Conservation (phyloP, 2,797 vertebrate species). For the Rhodeus uyekii region DNA sequence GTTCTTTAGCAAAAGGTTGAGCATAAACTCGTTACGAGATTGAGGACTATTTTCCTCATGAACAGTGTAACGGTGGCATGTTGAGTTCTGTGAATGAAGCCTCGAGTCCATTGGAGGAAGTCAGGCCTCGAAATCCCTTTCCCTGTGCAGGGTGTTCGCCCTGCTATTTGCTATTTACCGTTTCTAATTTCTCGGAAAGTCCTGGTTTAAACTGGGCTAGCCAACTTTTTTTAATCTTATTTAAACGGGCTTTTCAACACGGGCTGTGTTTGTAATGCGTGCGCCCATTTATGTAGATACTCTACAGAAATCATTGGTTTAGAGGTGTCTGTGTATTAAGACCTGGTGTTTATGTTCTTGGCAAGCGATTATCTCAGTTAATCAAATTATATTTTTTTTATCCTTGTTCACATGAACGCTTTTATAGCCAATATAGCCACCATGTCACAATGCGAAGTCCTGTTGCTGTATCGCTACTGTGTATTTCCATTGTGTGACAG, state of each 20-base stretch:
- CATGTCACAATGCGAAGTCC: not conserved
- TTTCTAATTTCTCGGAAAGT: not conserved
- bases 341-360: not conserved
- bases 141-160: not conserved
- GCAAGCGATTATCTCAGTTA: not conserved
- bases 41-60: not conserved
- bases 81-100: slow-evolving; percentile 34
- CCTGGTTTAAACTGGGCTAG: not conserved
- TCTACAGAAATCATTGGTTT: not conserved
- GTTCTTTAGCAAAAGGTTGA: not conserved
- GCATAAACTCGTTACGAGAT: slow-evolving; percentile 7
- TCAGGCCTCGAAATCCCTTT: slow-evolving; percentile 4
- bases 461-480: not conserved
- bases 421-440: not conserved
- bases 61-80: slow-evolving; percentile 8
- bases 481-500: slow-evolving; percentile 22
- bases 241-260: not conserved
- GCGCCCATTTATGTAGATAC: not conserved
- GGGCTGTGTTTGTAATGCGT: not conserved
- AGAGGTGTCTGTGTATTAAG: not conserved
- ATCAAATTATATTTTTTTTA: not conserved
- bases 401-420: not conserved
- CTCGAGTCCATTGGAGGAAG: slow-evolving; percentile 21
- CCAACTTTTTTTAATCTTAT: not conserved
- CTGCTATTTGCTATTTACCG: not conserved